A percentile compares a stretch with the other conserved stretches of the same genome.
These are phyloP conservation scores for Maconellicoccus hirsutus DNA, from an alignment of 1,140 invertebrate genomes.

Conservation along the genomic window DNA sequence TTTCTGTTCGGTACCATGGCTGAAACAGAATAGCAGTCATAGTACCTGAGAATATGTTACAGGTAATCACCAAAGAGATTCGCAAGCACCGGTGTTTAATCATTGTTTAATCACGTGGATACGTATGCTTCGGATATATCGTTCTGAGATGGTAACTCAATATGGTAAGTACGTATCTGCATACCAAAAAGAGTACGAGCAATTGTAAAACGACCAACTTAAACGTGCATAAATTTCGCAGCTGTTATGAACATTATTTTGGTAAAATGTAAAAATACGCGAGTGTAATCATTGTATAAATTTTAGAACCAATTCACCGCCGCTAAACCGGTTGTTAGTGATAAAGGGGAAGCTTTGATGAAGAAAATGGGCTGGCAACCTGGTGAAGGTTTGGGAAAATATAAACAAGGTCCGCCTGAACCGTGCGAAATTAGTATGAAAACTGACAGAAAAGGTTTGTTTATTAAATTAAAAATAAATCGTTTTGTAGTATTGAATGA, in stretches of 20 bases:
- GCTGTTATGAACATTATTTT: too few species aligned
- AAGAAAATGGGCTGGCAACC: conserved; percentile 98
- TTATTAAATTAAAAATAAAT: conserved; percentile 17
- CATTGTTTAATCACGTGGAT: too few species aligned
- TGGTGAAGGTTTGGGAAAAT: conserved; percentile 87
- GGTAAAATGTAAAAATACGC: too few species aligned
- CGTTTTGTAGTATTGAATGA: not conserved
- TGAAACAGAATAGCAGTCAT: not conserved
- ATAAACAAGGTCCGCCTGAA: conserved; percentile 78
- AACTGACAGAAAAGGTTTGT: conserved; percentile 67
- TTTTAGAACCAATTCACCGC: conserved; percentile 71
- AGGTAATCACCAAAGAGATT: conserved; percentile 37
- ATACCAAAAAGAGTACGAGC: too few species aligned
- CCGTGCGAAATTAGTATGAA: conserved; percentile 86
- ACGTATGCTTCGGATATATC: too few species aligned
- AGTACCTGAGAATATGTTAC: conserved; percentile 57
- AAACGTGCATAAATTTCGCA: too few species aligned
- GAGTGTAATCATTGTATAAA: not conserved
- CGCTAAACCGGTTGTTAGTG: conserved; percentile 73
- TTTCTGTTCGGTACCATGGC: too few species aligned
- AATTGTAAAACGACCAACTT: too few species aligned
- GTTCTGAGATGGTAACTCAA: too few species aligned
- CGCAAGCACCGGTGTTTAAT: conserved; percentile 15
- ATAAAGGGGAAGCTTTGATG: conserved; percentile 89
- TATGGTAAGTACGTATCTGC: too few species aligned